Conservation (phyloP, 2,888 invertebrate genomes). For the Cartodere bifasciata region DNA sequence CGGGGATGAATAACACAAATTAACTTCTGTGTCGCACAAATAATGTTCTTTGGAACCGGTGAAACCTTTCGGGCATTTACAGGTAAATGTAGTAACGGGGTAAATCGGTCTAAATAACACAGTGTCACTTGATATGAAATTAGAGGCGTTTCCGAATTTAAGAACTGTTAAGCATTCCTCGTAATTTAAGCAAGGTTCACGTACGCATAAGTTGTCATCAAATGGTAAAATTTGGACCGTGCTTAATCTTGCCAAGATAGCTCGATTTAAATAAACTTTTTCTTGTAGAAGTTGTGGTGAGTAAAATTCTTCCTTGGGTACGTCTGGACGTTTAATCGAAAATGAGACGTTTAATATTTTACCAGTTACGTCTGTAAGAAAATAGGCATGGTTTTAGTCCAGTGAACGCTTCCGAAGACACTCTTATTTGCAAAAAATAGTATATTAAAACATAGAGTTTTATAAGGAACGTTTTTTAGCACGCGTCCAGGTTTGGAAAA, state of each 20-base stretch:
- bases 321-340: conserved; percentile 72
- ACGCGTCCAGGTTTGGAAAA: too few relatives aligned
- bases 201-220: conserved; percentile 90
- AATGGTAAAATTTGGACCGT: conserved; percentile 86
- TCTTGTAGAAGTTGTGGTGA: conserved; percentile 84
- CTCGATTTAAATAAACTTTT: conserved; percentile 83
- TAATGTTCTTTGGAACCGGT: conserved; percentile 83
- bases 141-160: conserved; percentile 85
- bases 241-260: conserved; percentile 73
- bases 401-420: too few relatives aligned
- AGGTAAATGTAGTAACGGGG: conserved; percentile 87
- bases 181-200: conserved; percentile 89
- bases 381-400: too few relatives aligned
- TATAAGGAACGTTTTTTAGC: too few relatives aligned
- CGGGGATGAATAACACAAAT: conserved; percentile 91
- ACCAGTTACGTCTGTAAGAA: conserved; percentile 72
- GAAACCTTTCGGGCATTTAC: conserved; percentile 83
- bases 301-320: conserved; percentile 67
- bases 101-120: conserved; percentile 90
- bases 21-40: conserved; percentile 91
- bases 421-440: too few relatives aligned
- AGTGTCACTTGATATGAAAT: conserved; percentile 77
- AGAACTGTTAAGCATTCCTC: conserved; percentile 85
- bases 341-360: conserved; percentile 90
- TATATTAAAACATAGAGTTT: too few relatives aligned